Conservation (phyloP, 2,113 vertebrate genomes). For the Toxotes chatareus region DNA sequence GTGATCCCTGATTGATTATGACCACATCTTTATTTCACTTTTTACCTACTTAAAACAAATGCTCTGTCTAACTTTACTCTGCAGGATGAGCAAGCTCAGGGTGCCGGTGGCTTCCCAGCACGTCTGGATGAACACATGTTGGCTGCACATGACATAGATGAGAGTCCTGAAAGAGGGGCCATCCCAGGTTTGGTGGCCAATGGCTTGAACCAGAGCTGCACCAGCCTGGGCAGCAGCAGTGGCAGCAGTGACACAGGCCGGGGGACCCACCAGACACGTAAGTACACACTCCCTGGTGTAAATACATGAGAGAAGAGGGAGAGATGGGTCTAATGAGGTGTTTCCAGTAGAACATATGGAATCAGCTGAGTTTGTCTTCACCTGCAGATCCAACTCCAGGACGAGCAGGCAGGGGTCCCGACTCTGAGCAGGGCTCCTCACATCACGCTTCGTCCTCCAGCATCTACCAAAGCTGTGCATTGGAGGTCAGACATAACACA, state of each 20-base stretch:
- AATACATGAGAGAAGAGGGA: not conserved
- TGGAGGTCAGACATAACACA: constrained; percentile 88
- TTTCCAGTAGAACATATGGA: rapidly evolving
- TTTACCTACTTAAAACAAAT: not conserved
- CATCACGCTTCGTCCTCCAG: constrained; percentile 95
- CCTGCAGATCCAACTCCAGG: constrained; percentile 79
- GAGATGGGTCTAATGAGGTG: no score
- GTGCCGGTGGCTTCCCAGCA: constrained; percentile 88
- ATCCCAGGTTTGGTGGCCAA: constrained; percentile 85
- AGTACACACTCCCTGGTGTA: not conserved
- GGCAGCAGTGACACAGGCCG: constrained; percentile 91
- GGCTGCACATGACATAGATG: constrained; percentile 73
- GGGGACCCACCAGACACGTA: constrained; percentile 75
- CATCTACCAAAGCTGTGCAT: constrained; percentile 95
- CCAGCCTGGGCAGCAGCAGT: constrained; percentile 93
- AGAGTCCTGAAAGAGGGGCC: constrained; percentile 77
- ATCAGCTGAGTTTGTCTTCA: not conserved
- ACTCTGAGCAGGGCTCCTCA: constrained; percentile 91
- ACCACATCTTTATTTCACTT: not conserved
- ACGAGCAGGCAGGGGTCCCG: constrained; percentile 82
- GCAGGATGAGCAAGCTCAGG: constrained; percentile 87
- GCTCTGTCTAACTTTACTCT: not conserved
- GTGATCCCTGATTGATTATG: no score
- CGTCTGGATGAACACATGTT: constrained; percentile 89
- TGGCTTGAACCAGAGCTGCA: constrained; percentile 91